These are phyloP conservation scores for Bombus balteatus DNA, from an alignment of 1,140 invertebrate species.

Conservation along the genomic window DNA sequence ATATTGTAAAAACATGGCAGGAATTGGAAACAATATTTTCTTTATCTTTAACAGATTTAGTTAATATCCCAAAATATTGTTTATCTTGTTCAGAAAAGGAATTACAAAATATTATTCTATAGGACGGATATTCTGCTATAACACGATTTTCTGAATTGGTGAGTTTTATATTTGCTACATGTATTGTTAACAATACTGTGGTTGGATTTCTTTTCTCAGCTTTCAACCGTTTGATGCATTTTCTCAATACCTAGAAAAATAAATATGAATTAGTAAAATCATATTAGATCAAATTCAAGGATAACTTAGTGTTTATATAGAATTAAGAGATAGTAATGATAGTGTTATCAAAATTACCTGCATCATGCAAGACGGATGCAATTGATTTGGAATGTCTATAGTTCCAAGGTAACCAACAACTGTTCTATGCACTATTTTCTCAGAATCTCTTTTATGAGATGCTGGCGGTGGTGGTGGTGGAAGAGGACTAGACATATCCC, in stretches of 20 bases:
- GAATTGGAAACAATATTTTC: slow-evolving; percentile 90
- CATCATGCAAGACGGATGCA: slow-evolving; percentile 89
- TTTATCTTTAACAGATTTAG: slow-evolving; percentile 86
- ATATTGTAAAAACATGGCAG: slow-evolving; percentile 97
- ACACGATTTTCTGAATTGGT: slow-evolving; percentile 87
- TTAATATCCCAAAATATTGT: slow-evolving; percentile 95
- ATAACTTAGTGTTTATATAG: background rate
- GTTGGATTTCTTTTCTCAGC: slow-evolving; percentile 95
- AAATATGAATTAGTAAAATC: background rate
- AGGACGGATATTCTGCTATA: slow-evolving; percentile 92
- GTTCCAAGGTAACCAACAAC: slow-evolving; percentile 97
- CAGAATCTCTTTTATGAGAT: slow-evolving; percentile 80
- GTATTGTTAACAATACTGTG: slow-evolving; percentile 92
- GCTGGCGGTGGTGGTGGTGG: slow-evolving; percentile 80
- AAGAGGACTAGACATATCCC: slow-evolving; percentile 79
- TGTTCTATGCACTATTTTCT: slow-evolving; percentile 89
- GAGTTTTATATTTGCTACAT: slow-evolving; percentile 90
- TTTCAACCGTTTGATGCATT: slow-evolving; percentile 93
- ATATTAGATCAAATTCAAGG: background rate
- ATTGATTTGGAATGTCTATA: slow-evolving; percentile 96
- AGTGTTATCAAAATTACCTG: slow-evolving; percentile 77
- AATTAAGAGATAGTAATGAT: too few relatives aligned
- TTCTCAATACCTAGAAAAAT: slow-evolving; percentile 84
- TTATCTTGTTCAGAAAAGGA: slow-evolving; percentile 95
- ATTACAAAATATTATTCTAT: slow-evolving; percentile 94